Conservation (phyloP, 2,888 invertebrate species). For the Andrena camellia region DNA sequence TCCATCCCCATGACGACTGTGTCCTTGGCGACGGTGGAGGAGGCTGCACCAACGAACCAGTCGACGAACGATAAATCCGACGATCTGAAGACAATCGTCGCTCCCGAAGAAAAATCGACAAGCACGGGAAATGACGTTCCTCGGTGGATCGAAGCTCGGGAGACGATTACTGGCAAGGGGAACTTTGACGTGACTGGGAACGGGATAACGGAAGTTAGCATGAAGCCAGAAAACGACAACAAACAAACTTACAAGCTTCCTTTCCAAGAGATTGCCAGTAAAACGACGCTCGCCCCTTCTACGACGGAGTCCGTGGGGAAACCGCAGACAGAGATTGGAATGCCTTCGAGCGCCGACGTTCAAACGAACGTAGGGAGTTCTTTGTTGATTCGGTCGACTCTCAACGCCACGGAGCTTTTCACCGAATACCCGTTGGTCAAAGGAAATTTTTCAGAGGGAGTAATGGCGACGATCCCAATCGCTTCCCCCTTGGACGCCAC, state of each 20-base stretch:
- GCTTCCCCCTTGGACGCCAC: background rate
- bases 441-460: conserved; percentile 18
- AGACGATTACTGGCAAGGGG: conserved; percentile 51
- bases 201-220: conserved; percentile 71
- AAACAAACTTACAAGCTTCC: conserved; percentile 13
- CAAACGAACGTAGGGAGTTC: conserved; percentile 66
- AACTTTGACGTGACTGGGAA: conserved; percentile 72
- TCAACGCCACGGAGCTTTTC: conserved; percentile 67
- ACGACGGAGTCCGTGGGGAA: conserved; percentile 36
- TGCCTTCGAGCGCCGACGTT: conserved; percentile 52
- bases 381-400: conserved; percentile 61
- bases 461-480: background rate
- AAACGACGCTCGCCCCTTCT: background rate
- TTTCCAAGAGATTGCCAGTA: background rate
- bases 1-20: conserved; percentile 33
- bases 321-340: conserved; percentile 17
- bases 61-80: conserved; percentile 18
- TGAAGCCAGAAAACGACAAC: conserved; percentile 22
- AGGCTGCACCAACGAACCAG: conserved; percentile 37
- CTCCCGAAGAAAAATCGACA: conserved; percentile 33
- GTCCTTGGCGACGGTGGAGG: background rate
- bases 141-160: conserved; percentile 44
- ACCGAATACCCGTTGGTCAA: conserved; percentile 49
- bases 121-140: conserved; percentile 58
- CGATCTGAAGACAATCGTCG: conserved; percentile 18